These are phyloP conservation scores for Xestobium rufovillosum DNA, from an alignment of 2,888 invertebrate species.

Conservation along the genomic window DNA sequence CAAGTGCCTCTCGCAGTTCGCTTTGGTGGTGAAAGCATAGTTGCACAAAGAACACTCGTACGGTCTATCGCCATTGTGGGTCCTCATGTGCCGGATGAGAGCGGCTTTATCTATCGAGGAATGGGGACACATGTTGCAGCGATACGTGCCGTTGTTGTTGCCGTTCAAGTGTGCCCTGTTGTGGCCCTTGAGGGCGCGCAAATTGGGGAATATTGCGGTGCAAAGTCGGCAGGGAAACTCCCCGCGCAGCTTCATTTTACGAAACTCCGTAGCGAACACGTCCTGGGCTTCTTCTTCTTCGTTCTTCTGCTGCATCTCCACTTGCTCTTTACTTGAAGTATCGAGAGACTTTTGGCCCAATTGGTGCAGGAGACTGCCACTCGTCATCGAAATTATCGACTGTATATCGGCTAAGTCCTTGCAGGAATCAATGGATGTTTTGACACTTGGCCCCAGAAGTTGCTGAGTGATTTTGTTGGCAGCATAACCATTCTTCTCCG, in stretches of 20 bases:
- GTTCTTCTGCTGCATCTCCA: slow-evolving; percentile 30
- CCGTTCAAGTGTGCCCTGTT: slow-evolving; percentile 78
- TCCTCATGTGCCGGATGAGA: slow-evolving; percentile 82
- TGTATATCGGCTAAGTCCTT: slow-evolving; percentile 82
- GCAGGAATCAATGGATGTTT: slow-evolving; percentile 46
- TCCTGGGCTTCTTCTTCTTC: slow-evolving; percentile 73
- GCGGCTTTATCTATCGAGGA: slow-evolving; percentile 86
- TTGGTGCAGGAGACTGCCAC: slow-evolving; percentile 59
- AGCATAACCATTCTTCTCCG: slow-evolving; percentile 31
- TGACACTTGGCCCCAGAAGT: slow-evolving; percentile 29
- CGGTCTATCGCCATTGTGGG: slow-evolving; percentile 91
- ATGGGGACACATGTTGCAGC: slow-evolving; percentile 90
- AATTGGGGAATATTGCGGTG: slow-evolving; percentile 76
- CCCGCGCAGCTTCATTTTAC: slow-evolving; percentile 83
- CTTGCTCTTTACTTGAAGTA: too few relatives aligned
- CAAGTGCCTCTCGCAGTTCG: slow-evolving; percentile 92
- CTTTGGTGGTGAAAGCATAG: slow-evolving; percentile 94
- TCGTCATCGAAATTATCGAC: slow-evolving; percentile 73
- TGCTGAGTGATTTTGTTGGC: slow-evolving; percentile 31
- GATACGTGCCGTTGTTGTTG: slow-evolving; percentile 69
- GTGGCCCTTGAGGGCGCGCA: slow-evolving; percentile 84
- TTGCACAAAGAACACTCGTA: slow-evolving; percentile 93
- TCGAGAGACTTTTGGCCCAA: slow-evolving; percentile 39
- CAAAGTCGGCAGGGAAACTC: slow-evolving; percentile 90
- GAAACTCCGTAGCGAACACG: slow-evolving; percentile 73